Percentiles rank a stretch among this genome's conserved stretches.
phyloP scores from a whole-genome alignment of 1,140 invertebrate genomes.

The Trissolcus basalis region DNA sequence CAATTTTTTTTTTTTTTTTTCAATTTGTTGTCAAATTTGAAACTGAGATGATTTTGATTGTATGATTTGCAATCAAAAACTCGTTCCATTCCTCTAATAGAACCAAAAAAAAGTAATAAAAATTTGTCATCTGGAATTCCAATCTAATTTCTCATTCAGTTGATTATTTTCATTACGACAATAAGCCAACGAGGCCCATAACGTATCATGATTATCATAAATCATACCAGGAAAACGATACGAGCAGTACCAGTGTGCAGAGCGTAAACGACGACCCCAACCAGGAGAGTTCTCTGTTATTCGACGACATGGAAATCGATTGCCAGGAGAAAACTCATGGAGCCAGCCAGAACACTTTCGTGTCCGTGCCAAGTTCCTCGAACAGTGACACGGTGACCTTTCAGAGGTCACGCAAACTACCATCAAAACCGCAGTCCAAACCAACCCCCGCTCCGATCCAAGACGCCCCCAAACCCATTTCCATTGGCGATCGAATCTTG shows the following conservation, averaged over 20 bases:
- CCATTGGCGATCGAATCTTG: too few species aligned
- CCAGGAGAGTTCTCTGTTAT: conserved; percentile 1
- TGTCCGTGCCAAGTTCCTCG: conserved; percentile 9
- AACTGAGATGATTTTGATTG: too few species aligned
- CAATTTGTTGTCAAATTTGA: too few species aligned
- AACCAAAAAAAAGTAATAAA: too few species aligned
- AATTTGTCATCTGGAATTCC: too few species aligned
- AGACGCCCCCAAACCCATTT: too few species aligned
- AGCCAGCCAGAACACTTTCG: background rate
- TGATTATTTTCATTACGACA: background rate
- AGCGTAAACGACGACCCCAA: conserved; percentile 5
- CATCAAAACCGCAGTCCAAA: background rate
- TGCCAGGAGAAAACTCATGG: background rate
- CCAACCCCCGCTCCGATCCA: too few species aligned
- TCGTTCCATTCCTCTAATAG: too few species aligned
- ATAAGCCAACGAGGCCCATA: background rate
- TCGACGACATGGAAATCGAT: conserved; percentile 18
- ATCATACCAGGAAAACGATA: conserved; percentile 10
- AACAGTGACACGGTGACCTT: background rate
- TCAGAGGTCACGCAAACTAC: background rate
- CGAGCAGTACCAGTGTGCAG: conserved; percentile 16
- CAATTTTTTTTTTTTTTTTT: too few species aligned
- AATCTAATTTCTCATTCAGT: too few species aligned
- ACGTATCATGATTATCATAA: conserved; percentile 12
- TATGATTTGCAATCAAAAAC: too few species aligned